Conservation (phyloP, 2,797 vertebrate species). For the Fratercula arctica region DNA sequence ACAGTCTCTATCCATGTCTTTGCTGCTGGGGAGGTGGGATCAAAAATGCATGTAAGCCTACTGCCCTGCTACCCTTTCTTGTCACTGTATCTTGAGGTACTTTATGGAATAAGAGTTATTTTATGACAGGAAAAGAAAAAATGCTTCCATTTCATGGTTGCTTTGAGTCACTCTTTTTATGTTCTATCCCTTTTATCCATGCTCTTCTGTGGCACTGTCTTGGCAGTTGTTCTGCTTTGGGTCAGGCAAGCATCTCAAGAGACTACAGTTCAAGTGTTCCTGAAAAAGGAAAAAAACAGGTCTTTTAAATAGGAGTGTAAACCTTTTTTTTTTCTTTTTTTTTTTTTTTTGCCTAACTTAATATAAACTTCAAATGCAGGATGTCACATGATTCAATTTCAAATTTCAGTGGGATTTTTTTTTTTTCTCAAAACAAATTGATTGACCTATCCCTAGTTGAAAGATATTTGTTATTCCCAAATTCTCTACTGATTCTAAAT, state of each 20-base stretch:
- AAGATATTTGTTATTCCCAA: neutral
- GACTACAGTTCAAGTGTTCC: neutral
- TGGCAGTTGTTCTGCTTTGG: conserved; percentile 52
- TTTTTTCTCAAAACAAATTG: neutral
- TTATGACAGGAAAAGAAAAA: conserved; percentile 53
- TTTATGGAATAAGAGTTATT: conserved; percentile 35
- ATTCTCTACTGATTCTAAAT: neutral
- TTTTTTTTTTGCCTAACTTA: neutral
- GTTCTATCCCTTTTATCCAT: conserved; percentile 58
- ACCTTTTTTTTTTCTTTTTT: neutral
- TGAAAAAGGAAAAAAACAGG: neutral
- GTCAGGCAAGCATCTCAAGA: conserved; percentile 34
- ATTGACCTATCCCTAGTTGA: neutral
- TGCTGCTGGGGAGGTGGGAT: neutral
- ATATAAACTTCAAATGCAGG: neutral
- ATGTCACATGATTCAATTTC: neutral
- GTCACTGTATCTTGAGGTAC: conserved; percentile 17
- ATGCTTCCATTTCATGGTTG: conserved; percentile 47
- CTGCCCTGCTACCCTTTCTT: conserved; percentile 33
- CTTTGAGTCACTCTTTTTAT: conserved; percentile 66
- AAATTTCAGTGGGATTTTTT: neutral
- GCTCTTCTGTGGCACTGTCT: conserved; percentile 39
- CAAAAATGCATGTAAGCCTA: neutral
- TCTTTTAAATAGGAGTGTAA: neutral
- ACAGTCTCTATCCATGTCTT: neutral